phyloP scores from a whole-genome alignment of 1,140 invertebrate species.

The Popillia japonica region DNA sequence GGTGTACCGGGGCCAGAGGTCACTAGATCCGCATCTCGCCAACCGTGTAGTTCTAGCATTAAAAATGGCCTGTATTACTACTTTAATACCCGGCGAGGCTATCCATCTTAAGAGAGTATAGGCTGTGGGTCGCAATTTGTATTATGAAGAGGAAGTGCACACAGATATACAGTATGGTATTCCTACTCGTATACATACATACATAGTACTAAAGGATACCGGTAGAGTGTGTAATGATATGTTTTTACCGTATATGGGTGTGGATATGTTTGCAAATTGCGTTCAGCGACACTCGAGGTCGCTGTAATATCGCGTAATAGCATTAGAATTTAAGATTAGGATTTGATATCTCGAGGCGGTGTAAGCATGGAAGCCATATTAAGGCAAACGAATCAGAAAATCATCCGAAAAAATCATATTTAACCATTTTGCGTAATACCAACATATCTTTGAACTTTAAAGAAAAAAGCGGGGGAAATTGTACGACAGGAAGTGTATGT shows the following conservation, averaged over 20 bases:
- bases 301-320: not conserved
- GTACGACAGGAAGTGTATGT: not conserved
- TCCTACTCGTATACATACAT: not conserved
- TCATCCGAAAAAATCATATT: too few species aligned
- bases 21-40: conserved; percentile 28
- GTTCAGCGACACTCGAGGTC: not conserved
- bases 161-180: not conserved
- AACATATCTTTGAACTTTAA: conserved; percentile 12
- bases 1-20: conserved; percentile 31
- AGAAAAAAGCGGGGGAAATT: not conserved
- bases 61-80: conserved; percentile 36
- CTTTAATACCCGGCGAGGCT: conserved; percentile 21
- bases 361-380: too few species aligned
- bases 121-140: conserved; percentile 19
- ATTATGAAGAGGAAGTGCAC: too few species aligned
- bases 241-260: not conserved
- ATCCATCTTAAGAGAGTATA: not conserved
- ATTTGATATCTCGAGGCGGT: too few species aligned
- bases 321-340: not conserved
- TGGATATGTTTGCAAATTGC: not conserved
- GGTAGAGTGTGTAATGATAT: not conserved
- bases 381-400: too few species aligned
- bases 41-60: conserved; percentile 10
- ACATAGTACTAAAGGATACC: not conserved
- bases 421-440: not conserved